Evolutionary conservation across 2,888 invertebrate genomes (phyloP).

Genomic region (Dynastes maya): DNA sequence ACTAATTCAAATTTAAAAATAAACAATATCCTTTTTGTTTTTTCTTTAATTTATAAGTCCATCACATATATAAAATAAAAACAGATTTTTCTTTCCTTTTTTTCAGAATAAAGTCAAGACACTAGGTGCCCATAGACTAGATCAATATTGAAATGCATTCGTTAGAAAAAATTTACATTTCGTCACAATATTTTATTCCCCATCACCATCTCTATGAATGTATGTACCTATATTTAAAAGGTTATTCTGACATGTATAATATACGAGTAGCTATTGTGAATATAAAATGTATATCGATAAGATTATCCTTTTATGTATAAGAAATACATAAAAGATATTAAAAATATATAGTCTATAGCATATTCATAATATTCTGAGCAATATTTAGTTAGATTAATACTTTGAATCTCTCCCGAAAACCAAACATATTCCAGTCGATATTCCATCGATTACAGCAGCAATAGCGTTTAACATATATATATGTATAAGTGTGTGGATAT

Average conservation of each 20-base stretch:
- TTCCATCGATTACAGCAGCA: conserved; percentile 7
- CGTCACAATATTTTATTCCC: conserved; percentile 42
- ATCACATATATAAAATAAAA: conserved; percentile 49
- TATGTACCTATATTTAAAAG: conserved; percentile 13
- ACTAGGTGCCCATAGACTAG: conserved; percentile 50
- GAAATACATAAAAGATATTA: conserved; percentile 4
- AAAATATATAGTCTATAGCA: conserved; percentile 10
- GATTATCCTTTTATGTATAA: not conserved
- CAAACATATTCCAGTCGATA: not conserved
- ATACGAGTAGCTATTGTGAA: conserved; percentile 19
- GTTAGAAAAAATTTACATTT: conserved; percentile 41
- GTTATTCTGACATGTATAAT: conserved; percentile 26
- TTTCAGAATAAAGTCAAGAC: conserved; percentile 49
- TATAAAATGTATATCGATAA: conserved; percentile 6
- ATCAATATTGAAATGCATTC: conserved; percentile 44
- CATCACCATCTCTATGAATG: conserved; percentile 43
- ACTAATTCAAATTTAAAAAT: conserved; percentile 33
- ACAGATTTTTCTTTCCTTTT: conserved; percentile 3
- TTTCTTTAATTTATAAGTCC: conserved; percentile 35
- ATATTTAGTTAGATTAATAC: not conserved
- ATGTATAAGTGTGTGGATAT: not conserved
- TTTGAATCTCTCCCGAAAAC: not conserved
- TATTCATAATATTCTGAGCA: conserved; percentile 2
- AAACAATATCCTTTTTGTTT: conserved; percentile 39
- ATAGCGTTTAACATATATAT: conserved; percentile 1